Evolutionary conservation across 2,888 invertebrate genomes (phyloP).

Genomic region (Leptinotarsa rubiginosa): DNA sequence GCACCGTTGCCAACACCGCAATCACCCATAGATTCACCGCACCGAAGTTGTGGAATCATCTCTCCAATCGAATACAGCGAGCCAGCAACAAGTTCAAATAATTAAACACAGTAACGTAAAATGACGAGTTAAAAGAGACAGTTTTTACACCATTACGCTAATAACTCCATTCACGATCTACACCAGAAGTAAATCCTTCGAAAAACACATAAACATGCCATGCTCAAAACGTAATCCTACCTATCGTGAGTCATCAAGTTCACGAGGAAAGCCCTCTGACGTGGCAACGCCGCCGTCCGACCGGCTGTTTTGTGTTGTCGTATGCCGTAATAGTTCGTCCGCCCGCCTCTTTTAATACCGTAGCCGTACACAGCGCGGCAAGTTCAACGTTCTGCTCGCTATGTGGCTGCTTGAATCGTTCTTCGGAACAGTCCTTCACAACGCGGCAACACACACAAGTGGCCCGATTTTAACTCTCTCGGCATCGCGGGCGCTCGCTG

Average conservation of each 20-base stretch:
- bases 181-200: background rate
- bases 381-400: constrained; percentile 62
- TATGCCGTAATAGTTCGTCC: constrained; percentile 50
- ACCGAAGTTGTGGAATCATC: background rate
- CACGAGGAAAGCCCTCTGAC: constrained; percentile 34
- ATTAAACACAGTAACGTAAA: background rate
- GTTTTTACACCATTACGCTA: background rate
- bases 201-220: constrained; percentile 6
- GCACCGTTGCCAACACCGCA: constrained; percentile 36
- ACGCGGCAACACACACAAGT: constrained; percentile 48
- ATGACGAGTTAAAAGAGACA: background rate
- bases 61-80: background rate
- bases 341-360: constrained; percentile 44
- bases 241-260: constrained; percentile 27
- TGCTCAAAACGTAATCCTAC: constrained; percentile 20
- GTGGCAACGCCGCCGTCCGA: constrained; percentile 47
- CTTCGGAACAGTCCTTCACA: constrained; percentile 52
- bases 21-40: background rate
- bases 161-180: background rate
- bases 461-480: constrained; percentile 56
- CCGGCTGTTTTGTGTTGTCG: constrained; percentile 50
- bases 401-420: constrained; percentile 61
- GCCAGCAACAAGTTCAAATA: background rate
- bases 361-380: constrained; percentile 43
- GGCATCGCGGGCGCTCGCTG: constrained; percentile 37